phyloP scores from a whole-genome alignment of 2,797 vertebrate species.

The Schizothorax lantsangensis region DNA sequence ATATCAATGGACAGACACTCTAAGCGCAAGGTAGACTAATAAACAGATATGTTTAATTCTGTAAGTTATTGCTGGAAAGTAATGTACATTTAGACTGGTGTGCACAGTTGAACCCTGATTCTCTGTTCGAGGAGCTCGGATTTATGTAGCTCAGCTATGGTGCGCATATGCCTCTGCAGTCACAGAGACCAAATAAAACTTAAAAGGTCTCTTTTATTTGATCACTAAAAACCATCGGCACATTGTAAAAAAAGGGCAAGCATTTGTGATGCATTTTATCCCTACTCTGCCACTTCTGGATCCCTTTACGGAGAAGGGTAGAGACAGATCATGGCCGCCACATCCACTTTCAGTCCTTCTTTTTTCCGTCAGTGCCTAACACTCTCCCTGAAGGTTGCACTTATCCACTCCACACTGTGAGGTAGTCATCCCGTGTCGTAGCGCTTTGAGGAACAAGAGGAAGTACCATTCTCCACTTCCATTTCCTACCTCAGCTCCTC shows the following conservation, averaged over 20 bases:
- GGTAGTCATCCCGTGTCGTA: conserved; percentile 26
- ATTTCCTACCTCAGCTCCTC: conserved; percentile 33
- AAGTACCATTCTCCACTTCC: conserved; percentile 38
- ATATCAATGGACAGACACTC: neutral
- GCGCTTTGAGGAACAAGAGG: conserved; percentile 46
- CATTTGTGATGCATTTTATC: conserved; percentile 69
- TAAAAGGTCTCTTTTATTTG: conserved; percentile 81
- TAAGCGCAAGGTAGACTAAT: neutral
- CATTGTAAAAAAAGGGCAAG: conserved; percentile 61
- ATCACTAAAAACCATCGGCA: conserved; percentile 76
- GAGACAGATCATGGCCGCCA: neutral
- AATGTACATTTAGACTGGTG: neutral
- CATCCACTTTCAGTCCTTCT: conserved; percentile 29
- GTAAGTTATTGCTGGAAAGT: neutral
- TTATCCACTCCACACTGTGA: conserved; percentile 29
- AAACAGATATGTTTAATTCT: neutral
- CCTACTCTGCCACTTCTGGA: conserved; percentile 38
- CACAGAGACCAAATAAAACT: conserved; percentile 77
- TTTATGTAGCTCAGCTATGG: conserved; percentile 65
- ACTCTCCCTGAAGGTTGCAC: conserved; percentile 23
- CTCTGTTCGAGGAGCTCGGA: conserved; percentile 40
- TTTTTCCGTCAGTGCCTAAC: conserved; percentile 11
- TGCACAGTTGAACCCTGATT: neutral
- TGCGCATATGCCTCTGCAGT: conserved; percentile 69
- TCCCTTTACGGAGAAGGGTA: conserved; percentile 46